Evolutionary conservation across 2,888 invertebrate species (phyloP).

Genomic region (Crepidodera aurea): DNA sequence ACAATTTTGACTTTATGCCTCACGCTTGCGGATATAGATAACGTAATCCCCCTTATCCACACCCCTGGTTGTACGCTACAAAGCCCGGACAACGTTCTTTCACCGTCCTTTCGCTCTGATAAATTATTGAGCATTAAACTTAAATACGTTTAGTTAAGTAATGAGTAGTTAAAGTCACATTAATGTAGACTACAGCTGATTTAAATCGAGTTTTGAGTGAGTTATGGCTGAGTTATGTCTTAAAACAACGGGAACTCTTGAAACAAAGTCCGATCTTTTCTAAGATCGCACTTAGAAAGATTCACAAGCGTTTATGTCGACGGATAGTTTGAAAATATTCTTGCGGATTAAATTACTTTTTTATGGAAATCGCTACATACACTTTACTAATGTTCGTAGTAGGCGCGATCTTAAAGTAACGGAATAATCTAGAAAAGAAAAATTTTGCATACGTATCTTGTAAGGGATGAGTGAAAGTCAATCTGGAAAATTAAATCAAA

Average conservation of each 20-base stretch:
- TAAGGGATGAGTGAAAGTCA: too few relatives aligned
- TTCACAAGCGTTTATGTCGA: neutral
- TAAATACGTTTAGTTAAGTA: constrained; percentile 8
- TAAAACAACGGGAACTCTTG: constrained; percentile 8
- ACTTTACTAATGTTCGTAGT: too few relatives aligned
- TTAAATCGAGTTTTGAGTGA: constrained; percentile 14
- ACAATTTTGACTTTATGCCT: too few relatives aligned
- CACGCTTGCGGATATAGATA: too few relatives aligned
- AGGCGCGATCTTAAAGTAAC: too few relatives aligned
- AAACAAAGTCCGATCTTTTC: neutral
- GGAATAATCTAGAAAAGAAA: too few relatives aligned
- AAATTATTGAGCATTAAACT: constrained; percentile 12
- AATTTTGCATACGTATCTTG: too few relatives aligned
- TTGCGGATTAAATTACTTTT: too few relatives aligned
- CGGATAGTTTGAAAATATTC: too few relatives aligned
- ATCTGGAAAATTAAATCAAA: too few relatives aligned
- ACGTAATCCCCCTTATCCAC: too few relatives aligned
- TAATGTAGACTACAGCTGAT: constrained; percentile 15
- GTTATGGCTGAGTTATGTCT: constrained; percentile 3
- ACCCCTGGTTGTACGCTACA: neutral
- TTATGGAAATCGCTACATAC: too few relatives aligned
- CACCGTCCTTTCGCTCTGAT: constrained; percentile 1
- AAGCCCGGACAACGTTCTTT: neutral
- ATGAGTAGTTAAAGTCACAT: constrained; percentile 21
- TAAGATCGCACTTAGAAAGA: neutral